These are phyloP conservation scores for Yasuhikotakia modesta DNA, from an alignment of 2,797 vertebrate species.

Conservation along the genomic window DNA sequence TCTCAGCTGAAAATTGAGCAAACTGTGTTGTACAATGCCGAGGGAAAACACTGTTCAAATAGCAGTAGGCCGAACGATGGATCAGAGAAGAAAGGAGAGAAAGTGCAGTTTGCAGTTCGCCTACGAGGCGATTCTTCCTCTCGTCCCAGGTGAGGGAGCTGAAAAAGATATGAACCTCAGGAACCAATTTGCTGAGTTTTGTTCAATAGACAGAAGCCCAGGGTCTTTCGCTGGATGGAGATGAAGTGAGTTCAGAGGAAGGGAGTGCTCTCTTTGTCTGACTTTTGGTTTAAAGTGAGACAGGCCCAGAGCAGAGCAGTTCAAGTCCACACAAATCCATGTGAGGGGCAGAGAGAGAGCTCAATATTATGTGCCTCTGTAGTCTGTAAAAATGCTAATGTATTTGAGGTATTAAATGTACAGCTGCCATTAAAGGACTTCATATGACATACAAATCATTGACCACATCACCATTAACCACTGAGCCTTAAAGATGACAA, in stretches of 20 bases:
- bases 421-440: background rate
- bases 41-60: slow-evolving; percentile 73
- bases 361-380: slow-evolving; percentile 64
- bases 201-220: slow-evolving; percentile 79
- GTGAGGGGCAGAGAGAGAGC: slow-evolving; percentile 19
- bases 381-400: slow-evolving; percentile 59
- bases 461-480: too few species aligned
- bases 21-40: slow-evolving; percentile 69
- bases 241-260: slow-evolving; percentile 50
- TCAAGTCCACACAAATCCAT: slow-evolving; percentile 30
- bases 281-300: slow-evolving; percentile 40
- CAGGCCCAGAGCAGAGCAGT: slow-evolving; percentile 35
- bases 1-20: slow-evolving; percentile 71
- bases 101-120: slow-evolving; percentile 79
- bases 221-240: slow-evolving; percentile 61
- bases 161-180: slow-evolving; percentile 81
- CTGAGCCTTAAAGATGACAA: too few species aligned
- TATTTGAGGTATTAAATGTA: background rate
- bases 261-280: slow-evolving; percentile 37
- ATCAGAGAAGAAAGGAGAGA: slow-evolving; percentile 73
- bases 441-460: background rate
- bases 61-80: slow-evolving; percentile 64
- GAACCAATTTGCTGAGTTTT: slow-evolving; percentile 88
- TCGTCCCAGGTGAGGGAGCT: slow-evolving; percentile 80
- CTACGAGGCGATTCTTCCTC: slow-evolving; percentile 82